Conservation (phyloP, 2,888 invertebrate species). For the Cacoxenus indagator region DNA sequence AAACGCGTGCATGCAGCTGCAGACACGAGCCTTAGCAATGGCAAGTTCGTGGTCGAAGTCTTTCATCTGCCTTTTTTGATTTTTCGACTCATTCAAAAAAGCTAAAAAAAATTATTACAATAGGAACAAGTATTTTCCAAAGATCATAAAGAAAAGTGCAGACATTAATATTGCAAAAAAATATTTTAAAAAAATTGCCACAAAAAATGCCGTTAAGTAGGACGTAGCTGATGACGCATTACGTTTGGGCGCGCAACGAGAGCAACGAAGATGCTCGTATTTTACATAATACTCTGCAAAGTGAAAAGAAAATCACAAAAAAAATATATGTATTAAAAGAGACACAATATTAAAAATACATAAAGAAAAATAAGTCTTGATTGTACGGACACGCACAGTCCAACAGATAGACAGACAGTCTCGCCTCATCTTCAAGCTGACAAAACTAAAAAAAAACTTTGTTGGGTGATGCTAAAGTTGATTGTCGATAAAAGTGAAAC, state of each 20-base stretch:
- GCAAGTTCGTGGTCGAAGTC: slow-evolving; percentile 28
- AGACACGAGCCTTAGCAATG: neutral
- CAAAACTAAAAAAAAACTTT: neutral
- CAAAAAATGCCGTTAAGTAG: slow-evolving; percentile 18
- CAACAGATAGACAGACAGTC: slow-evolving; percentile 22
- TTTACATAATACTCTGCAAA: slow-evolving; percentile 31
- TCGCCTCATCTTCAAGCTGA: slow-evolving; percentile 5
- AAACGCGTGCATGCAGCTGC: neutral
- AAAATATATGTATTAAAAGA: neutral
- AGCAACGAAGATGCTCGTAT: neutral
- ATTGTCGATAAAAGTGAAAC: slow-evolving; percentile 64
- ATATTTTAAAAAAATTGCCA: neutral
- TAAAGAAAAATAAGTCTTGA: neutral
- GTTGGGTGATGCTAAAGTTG: slow-evolving; percentile 47
- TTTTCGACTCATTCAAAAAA: neutral
- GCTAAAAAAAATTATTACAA: neutral
- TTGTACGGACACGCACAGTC: neutral
- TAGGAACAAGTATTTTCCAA: too few species aligned
- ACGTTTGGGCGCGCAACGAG: neutral
- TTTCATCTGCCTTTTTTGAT: slow-evolving; percentile 12
- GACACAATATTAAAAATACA: slow-evolving; percentile 13
- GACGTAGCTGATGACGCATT: slow-evolving; percentile 29
- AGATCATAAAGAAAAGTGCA: neutral
- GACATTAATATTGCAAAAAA: neutral
- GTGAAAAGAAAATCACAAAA: neutral